Conservation (phyloP, 1,140 invertebrate species). For the Camponotus vicinus region DNA sequence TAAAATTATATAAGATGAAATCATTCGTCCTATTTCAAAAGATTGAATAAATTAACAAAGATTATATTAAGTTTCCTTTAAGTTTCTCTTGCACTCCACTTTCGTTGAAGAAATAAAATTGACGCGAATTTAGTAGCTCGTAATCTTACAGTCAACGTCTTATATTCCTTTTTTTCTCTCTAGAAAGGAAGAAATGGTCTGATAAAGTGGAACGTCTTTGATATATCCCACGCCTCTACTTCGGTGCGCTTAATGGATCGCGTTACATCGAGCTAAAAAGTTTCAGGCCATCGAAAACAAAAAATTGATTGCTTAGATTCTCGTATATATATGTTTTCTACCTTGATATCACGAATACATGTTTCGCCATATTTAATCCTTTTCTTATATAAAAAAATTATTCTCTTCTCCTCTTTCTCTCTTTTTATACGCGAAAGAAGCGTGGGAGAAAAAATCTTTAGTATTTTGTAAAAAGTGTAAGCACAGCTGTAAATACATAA, state of each 20-base stretch:
- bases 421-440: too few relatives aligned
- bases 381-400: neutral
- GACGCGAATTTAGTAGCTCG: neutral
- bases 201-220: slow-evolving; percentile 45
- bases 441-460: neutral
- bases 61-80: neutral
- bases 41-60: neutral
- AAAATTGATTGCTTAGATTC: slow-evolving; percentile 4
- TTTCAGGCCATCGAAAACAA: slow-evolving; percentile 25
- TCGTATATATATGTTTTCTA: neutral
- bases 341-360: neutral
- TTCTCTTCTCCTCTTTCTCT: too few relatives aligned
- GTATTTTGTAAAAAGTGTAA: slow-evolving; percentile 12
- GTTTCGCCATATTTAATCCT: neutral
- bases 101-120: slow-evolving; percentile 23
- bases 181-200: slow-evolving; percentile 21
- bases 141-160: slow-evolving; percentile 28
- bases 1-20: too few relatives aligned
- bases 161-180: neutral
- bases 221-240: slow-evolving; percentile 23
- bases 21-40: neutral
- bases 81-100: neutral
- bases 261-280: slow-evolving; percentile 29
- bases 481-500: neutral
- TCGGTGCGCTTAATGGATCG: slow-evolving; percentile 34